Evolutionary conservation across 1,140 invertebrate genomes (phyloP).

Genomic region (Bombus superbus): DNA sequence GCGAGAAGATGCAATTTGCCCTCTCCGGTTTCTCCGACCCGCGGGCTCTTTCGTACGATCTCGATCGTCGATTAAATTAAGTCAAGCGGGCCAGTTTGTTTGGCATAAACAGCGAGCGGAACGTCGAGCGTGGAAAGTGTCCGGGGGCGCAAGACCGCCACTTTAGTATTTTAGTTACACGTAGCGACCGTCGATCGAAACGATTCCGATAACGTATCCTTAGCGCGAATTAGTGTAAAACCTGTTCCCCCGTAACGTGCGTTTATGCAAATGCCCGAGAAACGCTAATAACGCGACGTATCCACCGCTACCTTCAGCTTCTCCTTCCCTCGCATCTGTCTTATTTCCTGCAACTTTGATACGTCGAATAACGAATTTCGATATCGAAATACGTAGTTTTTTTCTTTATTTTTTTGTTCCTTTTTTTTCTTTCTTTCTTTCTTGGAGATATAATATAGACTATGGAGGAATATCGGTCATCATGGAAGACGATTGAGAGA

Average conservation of each 20-base stretch:
- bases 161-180: slow-evolving; percentile 25
- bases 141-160: not conserved
- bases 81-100: slow-evolving; percentile 9
- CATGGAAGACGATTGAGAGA: too few species aligned
- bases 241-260: slow-evolving; percentile 32
- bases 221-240: slow-evolving; percentile 43
- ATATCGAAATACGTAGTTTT: not conserved
- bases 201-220: slow-evolving; percentile 45
- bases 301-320: not conserved
- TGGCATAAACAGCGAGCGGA: slow-evolving; percentile 15
- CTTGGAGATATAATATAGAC: not conserved
- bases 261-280: slow-evolving; percentile 26
- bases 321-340: not conserved
- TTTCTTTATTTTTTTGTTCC: too few species aligned
- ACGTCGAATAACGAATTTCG: not conserved
- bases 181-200: slow-evolving; percentile 14
- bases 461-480: too few species aligned
- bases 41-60: not conserved
- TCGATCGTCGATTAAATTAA: slow-evolving; percentile 33
- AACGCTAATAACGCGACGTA: slow-evolving; percentile 28
- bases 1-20: not conserved
- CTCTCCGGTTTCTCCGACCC: not conserved
- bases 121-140: not conserved
- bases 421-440: not conserved
- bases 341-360: not conserved